Evolutionary conservation across 2,888 invertebrate species (phyloP).

Genomic region (Limnephilus marmoratus): DNA sequence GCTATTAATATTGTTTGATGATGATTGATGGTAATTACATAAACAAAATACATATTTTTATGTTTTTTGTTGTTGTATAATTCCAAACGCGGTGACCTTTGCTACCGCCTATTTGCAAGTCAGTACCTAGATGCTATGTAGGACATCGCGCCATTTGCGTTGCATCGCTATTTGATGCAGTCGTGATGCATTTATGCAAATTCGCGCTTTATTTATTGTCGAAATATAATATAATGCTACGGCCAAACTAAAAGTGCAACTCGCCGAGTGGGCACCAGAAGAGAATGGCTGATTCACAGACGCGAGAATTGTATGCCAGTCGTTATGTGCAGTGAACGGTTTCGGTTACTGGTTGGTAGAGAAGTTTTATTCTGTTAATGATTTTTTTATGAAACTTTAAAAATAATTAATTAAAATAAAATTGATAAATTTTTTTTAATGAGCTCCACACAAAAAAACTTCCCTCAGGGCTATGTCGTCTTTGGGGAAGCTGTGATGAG

Average conservation of each 20-base stretch:
- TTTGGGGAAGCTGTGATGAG: no score
- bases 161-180: constrained; percentile 40
- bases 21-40: no score
- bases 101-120: neutral
- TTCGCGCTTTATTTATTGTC: constrained; percentile 48
- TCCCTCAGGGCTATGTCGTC: no score
- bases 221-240: constrained; percentile 24
- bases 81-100: neutral
- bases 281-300: constrained; percentile 40
- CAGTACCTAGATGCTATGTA: neutral
- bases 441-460: no score
- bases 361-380: neutral
- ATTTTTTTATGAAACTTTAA: neutral
- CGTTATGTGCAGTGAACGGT: neutral
- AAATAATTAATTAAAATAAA: neutral
- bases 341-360: neutral
- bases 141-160: constrained; percentile 40
- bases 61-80: neutral
- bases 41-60: no score
- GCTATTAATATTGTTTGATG: no score
- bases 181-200: constrained; percentile 53
- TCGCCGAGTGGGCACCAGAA: constrained; percentile 16
- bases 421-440: no score
- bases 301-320: neutral
- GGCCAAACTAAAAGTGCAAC: constrained; percentile 23